Evolutionary conservation across 1,140 invertebrate species (phyloP).

Genomic region (Bombyx mori): DNA sequence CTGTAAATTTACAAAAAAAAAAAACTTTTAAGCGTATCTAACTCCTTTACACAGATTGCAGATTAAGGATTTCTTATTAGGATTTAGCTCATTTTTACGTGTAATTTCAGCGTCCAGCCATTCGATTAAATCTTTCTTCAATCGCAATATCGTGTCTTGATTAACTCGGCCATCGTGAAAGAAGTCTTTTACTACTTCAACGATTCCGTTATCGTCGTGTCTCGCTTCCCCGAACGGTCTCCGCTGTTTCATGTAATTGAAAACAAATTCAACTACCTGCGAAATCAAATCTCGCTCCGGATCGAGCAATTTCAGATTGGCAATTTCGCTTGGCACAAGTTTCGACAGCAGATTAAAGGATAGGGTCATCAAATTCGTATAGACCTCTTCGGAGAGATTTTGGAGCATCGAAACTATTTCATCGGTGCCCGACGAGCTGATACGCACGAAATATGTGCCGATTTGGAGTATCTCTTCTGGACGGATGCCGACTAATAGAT

Average conservation of each 20-base stretch:
- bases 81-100: slow-evolving; percentile 21
- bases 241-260: slow-evolving; percentile 52
- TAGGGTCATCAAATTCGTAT: slow-evolving; percentile 53
- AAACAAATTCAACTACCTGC: slow-evolving; percentile 55
- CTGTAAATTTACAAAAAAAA: neutral
- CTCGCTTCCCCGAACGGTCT: slow-evolving; percentile 43
- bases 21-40: slow-evolving; percentile 29
- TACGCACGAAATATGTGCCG: slow-evolving; percentile 36
- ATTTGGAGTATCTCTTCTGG: slow-evolving; percentile 53
- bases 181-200: slow-evolving; percentile 50
- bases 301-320: slow-evolving; percentile 40
- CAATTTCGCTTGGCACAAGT: slow-evolving; percentile 44
- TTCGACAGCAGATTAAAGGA: slow-evolving; percentile 44
- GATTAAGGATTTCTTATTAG: slow-evolving; percentile 38
- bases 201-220: slow-evolving; percentile 45
- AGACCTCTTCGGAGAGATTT: slow-evolving; percentile 46
- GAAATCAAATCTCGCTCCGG: slow-evolving; percentile 53
- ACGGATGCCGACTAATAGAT: slow-evolving; percentile 40
- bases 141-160: slow-evolving; percentile 41
- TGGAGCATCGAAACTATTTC: slow-evolving; percentile 39
- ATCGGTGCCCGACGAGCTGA: slow-evolving; percentile 47
- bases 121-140: slow-evolving; percentile 36
- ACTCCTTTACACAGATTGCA: slow-evolving; percentile 43
- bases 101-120: slow-evolving; percentile 39
- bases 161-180: slow-evolving; percentile 53